These are phyloP conservation scores for Mugil cephalus DNA, from an alignment of 2,113 vertebrate species.

Conservation along the genomic window DNA sequence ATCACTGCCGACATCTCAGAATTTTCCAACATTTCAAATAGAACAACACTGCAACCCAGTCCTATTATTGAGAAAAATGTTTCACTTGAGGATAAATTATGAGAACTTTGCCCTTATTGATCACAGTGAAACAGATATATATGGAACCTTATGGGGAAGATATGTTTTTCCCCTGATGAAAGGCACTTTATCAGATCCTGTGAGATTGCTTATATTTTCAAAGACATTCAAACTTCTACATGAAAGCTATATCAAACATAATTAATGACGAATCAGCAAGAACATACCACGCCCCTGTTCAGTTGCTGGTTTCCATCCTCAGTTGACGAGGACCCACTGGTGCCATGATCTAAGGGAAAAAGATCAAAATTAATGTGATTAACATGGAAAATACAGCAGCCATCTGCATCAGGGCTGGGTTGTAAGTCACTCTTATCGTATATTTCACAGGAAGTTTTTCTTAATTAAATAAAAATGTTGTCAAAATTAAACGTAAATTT, in stretches of 20 bases:
- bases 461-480: too few species aligned
- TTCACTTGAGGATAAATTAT: background rate
- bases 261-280: background rate
- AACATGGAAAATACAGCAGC: background rate
- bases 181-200: too few species aligned
- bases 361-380: background rate
- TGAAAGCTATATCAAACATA: background rate
- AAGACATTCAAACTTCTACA: background rate
- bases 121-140: background rate
- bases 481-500: too few species aligned
- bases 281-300: slow-evolving; percentile 90
- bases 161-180: background rate
- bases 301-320: slow-evolving; percentile 87
- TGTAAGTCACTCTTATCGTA: background rate
- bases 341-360: slow-evolving; percentile 67
- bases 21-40: background rate
- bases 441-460: background rate
- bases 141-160: background rate
- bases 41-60: background rate
- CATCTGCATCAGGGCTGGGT: background rate
- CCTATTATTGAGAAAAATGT: background rate
- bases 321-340: slow-evolving; percentile 72
- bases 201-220: background rate
- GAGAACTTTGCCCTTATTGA: slow-evolving; percentile 3
- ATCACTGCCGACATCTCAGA: slow-evolving; percentile 1